These are phyloP conservation scores for Syngnathus typhle DNA, from an alignment of 2,113 vertebrate species.

Conservation along the genomic window DNA sequence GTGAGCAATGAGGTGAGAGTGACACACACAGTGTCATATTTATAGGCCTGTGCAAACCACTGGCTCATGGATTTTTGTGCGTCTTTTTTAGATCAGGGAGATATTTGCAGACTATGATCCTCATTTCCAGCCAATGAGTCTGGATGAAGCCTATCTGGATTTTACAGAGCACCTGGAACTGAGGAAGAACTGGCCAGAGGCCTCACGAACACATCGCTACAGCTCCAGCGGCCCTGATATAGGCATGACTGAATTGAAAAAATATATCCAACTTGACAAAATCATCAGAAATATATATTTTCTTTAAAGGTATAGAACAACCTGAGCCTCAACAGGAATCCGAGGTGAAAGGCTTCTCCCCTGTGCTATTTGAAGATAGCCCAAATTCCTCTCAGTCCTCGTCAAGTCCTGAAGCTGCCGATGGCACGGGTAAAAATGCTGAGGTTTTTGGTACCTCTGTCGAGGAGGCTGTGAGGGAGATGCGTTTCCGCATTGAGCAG, in stretches of 20 bases:
- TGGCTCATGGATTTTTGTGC: slow-evolving; percentile 11
- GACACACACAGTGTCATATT: not conserved
- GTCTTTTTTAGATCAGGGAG: slow-evolving; percentile 76
- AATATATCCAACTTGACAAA: not conserved
- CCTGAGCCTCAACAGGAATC: slow-evolving; percentile 2
- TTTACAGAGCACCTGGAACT: slow-evolving; percentile 86
- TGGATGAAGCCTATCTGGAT: slow-evolving; percentile 97
- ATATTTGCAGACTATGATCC: slow-evolving; percentile 89
- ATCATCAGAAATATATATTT: not conserved
- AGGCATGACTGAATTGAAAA: slow-evolving; percentile 26
- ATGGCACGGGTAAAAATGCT: slow-evolving; percentile 38
- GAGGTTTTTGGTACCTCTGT: slow-evolving; percentile 83
- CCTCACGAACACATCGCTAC: slow-evolving; percentile 71
- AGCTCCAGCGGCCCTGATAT: slow-evolving; percentile 28
- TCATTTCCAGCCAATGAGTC: slow-evolving; percentile 84
- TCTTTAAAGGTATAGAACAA: slow-evolving; percentile 32
- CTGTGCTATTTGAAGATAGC: slow-evolving; percentile 83
- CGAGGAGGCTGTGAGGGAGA: slow-evolving; percentile 91
- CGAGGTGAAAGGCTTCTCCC: slow-evolving; percentile 68
- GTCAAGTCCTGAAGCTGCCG: slow-evolving; percentile 35
- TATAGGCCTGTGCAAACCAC: not conserved
- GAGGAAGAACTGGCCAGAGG: slow-evolving; percentile 81
- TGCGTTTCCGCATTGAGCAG: slow-evolving; percentile 92
- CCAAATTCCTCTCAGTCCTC: slow-evolving; percentile 48
- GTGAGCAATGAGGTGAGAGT: slow-evolving; percentile 84